Percentiles rank a stretch among this genome's conserved stretches.
Conservation (phyloP, 2,797 vertebrate genomes). For the Prunella strophiata region DNA sequence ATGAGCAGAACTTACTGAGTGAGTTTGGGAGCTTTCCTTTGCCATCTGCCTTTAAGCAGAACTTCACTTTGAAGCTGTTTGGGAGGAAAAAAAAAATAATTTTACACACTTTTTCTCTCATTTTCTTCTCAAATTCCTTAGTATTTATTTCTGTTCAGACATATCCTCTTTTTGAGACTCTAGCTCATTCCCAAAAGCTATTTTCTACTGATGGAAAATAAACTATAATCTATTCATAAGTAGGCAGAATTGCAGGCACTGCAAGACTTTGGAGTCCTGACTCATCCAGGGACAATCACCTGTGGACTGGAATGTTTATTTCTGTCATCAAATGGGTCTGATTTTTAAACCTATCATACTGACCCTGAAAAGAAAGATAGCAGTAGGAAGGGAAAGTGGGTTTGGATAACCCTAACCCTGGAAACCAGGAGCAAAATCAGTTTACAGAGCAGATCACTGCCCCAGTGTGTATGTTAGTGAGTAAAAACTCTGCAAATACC, state of each 20-base stretch:
- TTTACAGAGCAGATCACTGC: neutral
- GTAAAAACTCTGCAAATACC: neutral
- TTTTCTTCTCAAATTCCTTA: neutral
- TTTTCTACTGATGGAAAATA: neutral
- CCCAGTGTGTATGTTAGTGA: neutral
- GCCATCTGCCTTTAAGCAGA: conserved; percentile 89
- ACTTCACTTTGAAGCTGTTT: conserved; percentile 89
- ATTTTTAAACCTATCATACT: neutral
- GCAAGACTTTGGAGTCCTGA: neutral
- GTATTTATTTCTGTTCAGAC: neutral
- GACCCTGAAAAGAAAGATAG: neutral
- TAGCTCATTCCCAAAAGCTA: neutral
- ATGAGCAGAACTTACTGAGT: conserved; percentile 82
- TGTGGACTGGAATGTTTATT: neutral
- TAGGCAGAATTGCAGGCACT: neutral
- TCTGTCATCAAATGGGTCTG: neutral
- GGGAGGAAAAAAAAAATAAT: neutral
- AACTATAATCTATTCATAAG: neutral
- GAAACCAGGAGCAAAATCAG: neutral
- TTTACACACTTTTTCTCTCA: neutral
- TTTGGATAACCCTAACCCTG: neutral
- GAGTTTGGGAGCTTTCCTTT: conserved; percentile 78
- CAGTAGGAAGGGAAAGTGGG: neutral
- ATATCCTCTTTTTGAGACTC: neutral
- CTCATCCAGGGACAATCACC: neutral